phyloP scores from a whole-genome alignment of 1,140 invertebrate species.

The Hormaphis cornu region DNA sequence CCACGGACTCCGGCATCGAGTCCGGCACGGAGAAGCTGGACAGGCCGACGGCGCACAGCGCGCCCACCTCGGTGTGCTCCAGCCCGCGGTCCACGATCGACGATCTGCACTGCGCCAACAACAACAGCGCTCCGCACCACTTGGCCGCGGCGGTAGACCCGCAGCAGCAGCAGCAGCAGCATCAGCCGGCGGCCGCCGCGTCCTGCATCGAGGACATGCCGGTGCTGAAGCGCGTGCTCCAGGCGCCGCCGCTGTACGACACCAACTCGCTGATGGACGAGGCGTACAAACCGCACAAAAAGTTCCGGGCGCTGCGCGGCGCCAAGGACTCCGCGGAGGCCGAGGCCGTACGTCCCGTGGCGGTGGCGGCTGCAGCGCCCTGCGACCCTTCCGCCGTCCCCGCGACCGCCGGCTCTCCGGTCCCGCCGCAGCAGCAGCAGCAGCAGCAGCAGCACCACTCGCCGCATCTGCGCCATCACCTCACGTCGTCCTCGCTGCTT shows the following conservation, averaged over 20 bases:
- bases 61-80: slow-evolving; percentile 70
- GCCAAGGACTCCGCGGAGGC: slow-evolving; percentile 64
- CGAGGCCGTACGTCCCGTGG: slow-evolving; percentile 50
- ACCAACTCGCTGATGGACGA: slow-evolving; percentile 86
- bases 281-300: slow-evolving; percentile 89
- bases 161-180: slow-evolving; percentile 28
- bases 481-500: slow-evolving; percentile 49
- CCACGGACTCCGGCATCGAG: slow-evolving; percentile 85
- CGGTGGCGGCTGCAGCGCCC: slow-evolving; percentile 40
- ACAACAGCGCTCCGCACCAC: neutral
- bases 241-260: slow-evolving; percentile 80
- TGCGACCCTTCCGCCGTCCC: slow-evolving; percentile 41
- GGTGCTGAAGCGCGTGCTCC: slow-evolving; percentile 78
- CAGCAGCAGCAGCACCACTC: neutral
- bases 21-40: slow-evolving; percentile 77
- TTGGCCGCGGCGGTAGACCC: neutral
- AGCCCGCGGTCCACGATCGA: slow-evolving; percentile 76
- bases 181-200: slow-evolving; percentile 34
- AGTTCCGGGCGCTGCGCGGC: slow-evolving; percentile 72
- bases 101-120: slow-evolving; percentile 49
- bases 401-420: slow-evolving; percentile 42
- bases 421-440: neutral
- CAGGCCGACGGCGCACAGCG: slow-evolving; percentile 53
- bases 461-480: slow-evolving; percentile 45
- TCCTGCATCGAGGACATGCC: slow-evolving; percentile 80